Percentiles rank a stretch among this genome's conserved stretches.
Conservation (phyloP, 2,888 invertebrate genomes). For the Hemicrepidius hirtus region DNA sequence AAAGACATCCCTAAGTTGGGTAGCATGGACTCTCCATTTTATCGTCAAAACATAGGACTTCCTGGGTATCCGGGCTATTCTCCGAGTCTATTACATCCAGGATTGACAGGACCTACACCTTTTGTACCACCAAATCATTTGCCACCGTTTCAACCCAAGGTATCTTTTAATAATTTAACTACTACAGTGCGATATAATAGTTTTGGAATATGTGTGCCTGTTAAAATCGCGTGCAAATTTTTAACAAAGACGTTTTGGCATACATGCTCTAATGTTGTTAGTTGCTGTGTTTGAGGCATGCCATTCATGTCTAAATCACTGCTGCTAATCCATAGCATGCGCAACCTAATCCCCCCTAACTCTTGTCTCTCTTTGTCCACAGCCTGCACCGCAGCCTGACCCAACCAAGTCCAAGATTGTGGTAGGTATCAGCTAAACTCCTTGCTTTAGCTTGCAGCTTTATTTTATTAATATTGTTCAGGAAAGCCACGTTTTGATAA, state of each 20-base stretch:
- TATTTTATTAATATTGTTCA: slow-evolving; percentile 5
- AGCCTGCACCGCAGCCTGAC: slow-evolving; percentile 70
- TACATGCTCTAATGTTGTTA: slow-evolving; percentile 31
- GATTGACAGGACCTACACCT: slow-evolving; percentile 83
- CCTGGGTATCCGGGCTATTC: slow-evolving; percentile 86
- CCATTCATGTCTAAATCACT: slow-evolving; percentile 42
- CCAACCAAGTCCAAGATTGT: slow-evolving; percentile 69
- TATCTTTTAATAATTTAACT: slow-evolving; percentile 68
- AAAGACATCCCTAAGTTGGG: slow-evolving; percentile 93
- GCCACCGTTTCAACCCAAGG: slow-evolving; percentile 92
- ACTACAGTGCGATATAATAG: not conserved
- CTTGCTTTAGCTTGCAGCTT: slow-evolving; percentile 46
- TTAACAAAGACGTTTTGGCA: not conserved
- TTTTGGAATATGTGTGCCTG: slow-evolving; percentile 26
- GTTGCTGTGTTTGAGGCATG: slow-evolving; percentile 53
- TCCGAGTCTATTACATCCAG: slow-evolving; percentile 86
- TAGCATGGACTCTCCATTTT: slow-evolving; percentile 85
- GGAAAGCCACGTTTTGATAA: not conserved
- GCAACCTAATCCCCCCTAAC: slow-evolving; percentile 63
- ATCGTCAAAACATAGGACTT: slow-evolving; percentile 84
- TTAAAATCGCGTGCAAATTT: no score
- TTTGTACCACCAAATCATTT: slow-evolving; percentile 93
- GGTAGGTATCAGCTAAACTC: slow-evolving; percentile 61
- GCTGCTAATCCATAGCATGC: slow-evolving; percentile 49
- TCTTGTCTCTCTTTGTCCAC: slow-evolving; percentile 69